Evolutionary conservation across 1,140 invertebrate genomes (phyloP).

Genomic region (Orussus abietinus): DNA sequence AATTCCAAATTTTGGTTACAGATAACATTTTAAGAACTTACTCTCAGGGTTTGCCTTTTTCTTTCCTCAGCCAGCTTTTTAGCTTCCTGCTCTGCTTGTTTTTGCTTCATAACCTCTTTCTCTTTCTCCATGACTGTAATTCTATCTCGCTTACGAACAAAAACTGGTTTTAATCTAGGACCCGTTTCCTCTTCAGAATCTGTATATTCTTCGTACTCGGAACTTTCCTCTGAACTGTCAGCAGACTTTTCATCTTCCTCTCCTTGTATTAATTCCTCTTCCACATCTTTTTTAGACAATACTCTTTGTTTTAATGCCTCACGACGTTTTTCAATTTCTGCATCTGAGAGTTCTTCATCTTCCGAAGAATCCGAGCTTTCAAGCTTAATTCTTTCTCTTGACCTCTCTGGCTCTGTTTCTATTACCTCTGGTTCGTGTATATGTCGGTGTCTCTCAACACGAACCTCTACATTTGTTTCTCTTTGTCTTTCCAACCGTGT

Average conservation of each 20-base stretch:
- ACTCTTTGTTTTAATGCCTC: conserved; percentile 66
- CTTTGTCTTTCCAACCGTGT: conserved; percentile 55
- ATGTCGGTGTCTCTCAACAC: conserved; percentile 55
- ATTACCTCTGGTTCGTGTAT: conserved; percentile 71
- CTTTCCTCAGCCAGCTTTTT: conserved; percentile 65
- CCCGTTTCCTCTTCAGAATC: conserved; percentile 85
- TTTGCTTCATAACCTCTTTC: conserved; percentile 78
- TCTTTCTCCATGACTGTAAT: conserved; percentile 95
- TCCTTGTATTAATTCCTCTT: conserved; percentile 58
- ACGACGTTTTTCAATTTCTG: conserved; percentile 78
- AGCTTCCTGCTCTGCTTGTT: conserved; percentile 64
- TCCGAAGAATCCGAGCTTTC: conserved; percentile 58
- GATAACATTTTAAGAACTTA: conserved; percentile 35
- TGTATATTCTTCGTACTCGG: conserved; percentile 82
- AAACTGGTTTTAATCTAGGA: conserved; percentile 93
- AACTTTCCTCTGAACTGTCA: conserved; percentile 73
- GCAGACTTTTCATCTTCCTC: conserved; percentile 76
- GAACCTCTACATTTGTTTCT: conserved; percentile 59
- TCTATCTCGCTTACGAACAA: conserved; percentile 91
- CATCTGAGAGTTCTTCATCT: conserved; percentile 72
- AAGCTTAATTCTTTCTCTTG: conserved; percentile 39
- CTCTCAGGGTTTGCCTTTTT: conserved; percentile 74
- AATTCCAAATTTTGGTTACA: conserved; percentile 4
- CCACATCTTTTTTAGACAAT: conserved; percentile 64
- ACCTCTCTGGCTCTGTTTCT: conserved; percentile 55